phyloP scores from a whole-genome alignment of 1,140 invertebrate species.

The Drosophila punjabiensis region DNA sequence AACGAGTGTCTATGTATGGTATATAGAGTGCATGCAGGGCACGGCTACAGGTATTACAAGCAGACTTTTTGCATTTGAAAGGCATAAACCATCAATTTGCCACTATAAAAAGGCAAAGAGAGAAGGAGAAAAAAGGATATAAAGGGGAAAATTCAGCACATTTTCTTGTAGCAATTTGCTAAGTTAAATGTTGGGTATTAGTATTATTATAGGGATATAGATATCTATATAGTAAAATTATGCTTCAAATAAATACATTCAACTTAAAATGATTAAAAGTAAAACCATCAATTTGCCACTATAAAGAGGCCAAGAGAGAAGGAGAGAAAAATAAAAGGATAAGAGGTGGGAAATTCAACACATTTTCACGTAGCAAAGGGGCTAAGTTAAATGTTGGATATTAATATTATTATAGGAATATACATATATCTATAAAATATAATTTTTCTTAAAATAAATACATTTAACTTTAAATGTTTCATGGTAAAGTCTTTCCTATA shows the following conservation, averaged over 20 bases:
- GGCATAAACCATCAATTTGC: conserved; percentile 20
- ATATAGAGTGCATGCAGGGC: conserved; percentile 1
- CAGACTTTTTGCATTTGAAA: conserved; percentile 26
- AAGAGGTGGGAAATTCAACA: too few species aligned
- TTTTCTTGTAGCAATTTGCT: background rate
- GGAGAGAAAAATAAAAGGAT: too few species aligned
- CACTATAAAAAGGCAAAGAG: background rate
- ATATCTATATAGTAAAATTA: background rate
- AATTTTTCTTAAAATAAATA: too few species aligned
- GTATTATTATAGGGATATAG: background rate
- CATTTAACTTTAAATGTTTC: too few species aligned
- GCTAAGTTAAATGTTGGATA: too few species aligned
- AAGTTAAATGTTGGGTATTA: background rate
- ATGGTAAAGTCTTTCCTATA: too few species aligned
- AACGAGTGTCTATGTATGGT: background rate
- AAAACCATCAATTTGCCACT: too few species aligned
- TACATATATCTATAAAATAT: too few species aligned
- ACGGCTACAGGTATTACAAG: conserved; percentile 15
- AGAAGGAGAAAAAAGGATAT: background rate
- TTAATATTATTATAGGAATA: too few species aligned
- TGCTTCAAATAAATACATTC: background rate
- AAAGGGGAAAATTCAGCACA: background rate
- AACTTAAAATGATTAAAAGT: background rate
- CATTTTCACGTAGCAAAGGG: too few species aligned
- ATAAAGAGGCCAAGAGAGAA: too few species aligned